These are phyloP conservation scores for Cheilosia impressa DNA, from an alignment of 2,888 invertebrate genomes.

Conservation along the genomic window DNA sequence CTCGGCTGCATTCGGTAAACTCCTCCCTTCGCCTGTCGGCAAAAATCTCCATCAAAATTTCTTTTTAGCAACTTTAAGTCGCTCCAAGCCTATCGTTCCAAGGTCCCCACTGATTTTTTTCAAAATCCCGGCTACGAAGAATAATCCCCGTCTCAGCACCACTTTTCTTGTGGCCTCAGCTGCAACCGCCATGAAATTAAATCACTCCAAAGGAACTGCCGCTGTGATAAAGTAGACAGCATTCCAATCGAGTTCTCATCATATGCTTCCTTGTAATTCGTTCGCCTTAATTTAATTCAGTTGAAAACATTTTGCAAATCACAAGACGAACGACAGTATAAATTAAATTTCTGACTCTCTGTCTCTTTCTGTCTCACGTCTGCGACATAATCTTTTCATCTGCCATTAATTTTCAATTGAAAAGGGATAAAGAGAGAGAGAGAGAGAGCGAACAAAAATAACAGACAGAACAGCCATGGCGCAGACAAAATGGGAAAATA, in stretches of 20 bases:
- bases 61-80: no score
- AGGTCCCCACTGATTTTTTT: no score
- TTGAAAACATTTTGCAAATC: slow-evolving; percentile 32
- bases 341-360: slow-evolving; percentile 10
- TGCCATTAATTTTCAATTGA: slow-evolving; percentile 67
- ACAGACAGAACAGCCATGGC: slow-evolving; percentile 6
- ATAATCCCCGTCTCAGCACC: no score
- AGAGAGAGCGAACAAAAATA: slow-evolving; percentile 12
- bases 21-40: no score
- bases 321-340: slow-evolving; percentile 15
- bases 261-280: slow-evolving; percentile 39
- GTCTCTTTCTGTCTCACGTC: slow-evolving; percentile 5
- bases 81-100: no score
- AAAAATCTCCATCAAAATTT: no score
- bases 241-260: slow-evolving; percentile 6
- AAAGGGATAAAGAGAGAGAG: slow-evolving; percentile 16
- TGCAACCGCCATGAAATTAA: neutral
- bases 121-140: no score
- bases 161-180: no score
- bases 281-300: slow-evolving; percentile 55
- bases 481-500: slow-evolving; percentile 49
- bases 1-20: no score
- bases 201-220: neutral
- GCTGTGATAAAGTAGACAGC: neutral
- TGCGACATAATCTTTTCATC: slow-evolving; percentile 72